Conservation (phyloP, 1,140 invertebrate species). For the Hycleus cichorii region DNA sequence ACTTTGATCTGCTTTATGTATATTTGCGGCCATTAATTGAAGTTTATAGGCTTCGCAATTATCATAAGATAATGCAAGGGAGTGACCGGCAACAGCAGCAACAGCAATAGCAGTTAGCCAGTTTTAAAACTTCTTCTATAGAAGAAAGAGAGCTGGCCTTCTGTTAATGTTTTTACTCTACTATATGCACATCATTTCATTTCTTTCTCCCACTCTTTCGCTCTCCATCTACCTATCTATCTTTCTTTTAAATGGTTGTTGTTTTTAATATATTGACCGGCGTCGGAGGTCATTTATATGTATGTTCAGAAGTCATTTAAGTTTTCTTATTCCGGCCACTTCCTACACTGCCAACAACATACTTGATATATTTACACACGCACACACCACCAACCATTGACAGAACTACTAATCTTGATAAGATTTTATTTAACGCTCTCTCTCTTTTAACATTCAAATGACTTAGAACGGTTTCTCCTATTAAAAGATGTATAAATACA, state of each 20-base stretch:
- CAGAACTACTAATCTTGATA: too few species aligned
- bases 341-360: slow-evolving; percentile 17
- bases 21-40: slow-evolving; percentile 39
- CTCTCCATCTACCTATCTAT: not conserved
- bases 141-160: not conserved
- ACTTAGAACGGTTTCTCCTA: too few species aligned
- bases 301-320: slow-evolving; percentile 27
- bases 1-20: slow-evolving; percentile 38
- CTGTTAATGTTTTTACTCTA: not conserved
- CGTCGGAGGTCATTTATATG: slow-evolving; percentile 3
- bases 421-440: too few species aligned
- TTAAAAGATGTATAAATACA: too few species aligned
- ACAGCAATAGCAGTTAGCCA: not conserved
- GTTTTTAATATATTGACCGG: slow-evolving; percentile 5
- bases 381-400: too few species aligned
- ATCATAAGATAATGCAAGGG: slow-evolving; percentile 40
- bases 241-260: not conserved
- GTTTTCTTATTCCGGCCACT: slow-evolving; percentile 21
- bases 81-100: slow-evolving; percentile 28
- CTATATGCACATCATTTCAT: too few species aligned
- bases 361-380: too few species aligned
- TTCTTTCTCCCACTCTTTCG: not conserved
- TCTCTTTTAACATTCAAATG: too few species aligned
- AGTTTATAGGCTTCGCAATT: slow-evolving; percentile 40
- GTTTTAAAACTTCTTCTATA: too few species aligned